Base-by-base conservation (phyloP, 2,797 vertebrate species). In the Cephalopachus bancanus region DNA sequence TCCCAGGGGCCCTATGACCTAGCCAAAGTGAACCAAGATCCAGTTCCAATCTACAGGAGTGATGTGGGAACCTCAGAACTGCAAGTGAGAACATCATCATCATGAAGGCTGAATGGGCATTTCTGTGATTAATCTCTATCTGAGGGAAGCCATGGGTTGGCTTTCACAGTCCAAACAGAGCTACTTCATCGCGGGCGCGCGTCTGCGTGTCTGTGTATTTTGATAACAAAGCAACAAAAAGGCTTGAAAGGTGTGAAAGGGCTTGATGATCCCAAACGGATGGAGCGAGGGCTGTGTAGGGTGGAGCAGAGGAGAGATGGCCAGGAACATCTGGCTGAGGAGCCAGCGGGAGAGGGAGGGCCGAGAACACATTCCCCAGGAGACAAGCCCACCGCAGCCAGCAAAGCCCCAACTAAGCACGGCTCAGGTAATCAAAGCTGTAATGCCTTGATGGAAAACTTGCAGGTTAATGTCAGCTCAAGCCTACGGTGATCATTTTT, bases 71-170 rank as follows among this genome's bases (percentile, higher is more conserved):
- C n/a, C 51, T 92, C 57, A 80, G 78, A 81, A 22, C 51, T n/a
- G 22, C 37, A 26, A 69, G n/a, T 3, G 59, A 79, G 57, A 89
- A 22, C 59, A 10, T 65, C 83, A 51, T 37, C 30, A 37, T 62
- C 64, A 83, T 83, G 69, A 95, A 96, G 96, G 83, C 84, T 94
- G 97, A 83, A 95, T 79, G 95, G 84, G 81, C 4, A 26, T 75
- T 97, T 97, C 93, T 64, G 92, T 96, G 92, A 88, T 59, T 91
- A 4, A n/a, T 97, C 97, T 93, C 24, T 3, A 65, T 93, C 85
- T 97, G 33, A 60, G 62, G 57, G 78, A 94, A 22, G 83, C 85
- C 65, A 20, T 86, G 76, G 75, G 4, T 92, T 96, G 90, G 12
- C 59, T 53, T 83, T 92, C 94, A 97, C 89, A 59, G n/a, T 87